These are phyloP conservation scores for Nephrotoma appendiculata DNA, from an alignment of 2,888 invertebrate species.

Conservation along the genomic window DNA sequence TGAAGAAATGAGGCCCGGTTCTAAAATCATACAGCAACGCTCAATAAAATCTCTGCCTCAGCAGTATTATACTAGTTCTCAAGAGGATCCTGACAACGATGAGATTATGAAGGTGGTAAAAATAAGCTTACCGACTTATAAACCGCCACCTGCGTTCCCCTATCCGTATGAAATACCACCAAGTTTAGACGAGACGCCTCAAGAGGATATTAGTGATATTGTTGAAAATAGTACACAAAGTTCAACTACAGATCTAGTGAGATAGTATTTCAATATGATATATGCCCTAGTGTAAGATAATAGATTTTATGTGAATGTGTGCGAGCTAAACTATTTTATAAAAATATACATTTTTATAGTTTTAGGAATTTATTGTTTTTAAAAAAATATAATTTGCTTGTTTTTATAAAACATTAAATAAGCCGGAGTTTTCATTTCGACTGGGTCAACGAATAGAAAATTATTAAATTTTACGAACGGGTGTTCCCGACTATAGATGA, in stretches of 20 bases:
- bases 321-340: not conserved
- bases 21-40: not conserved
- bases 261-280: not conserved
- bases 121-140: slow-evolving; percentile 38
- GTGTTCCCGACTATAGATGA: too few species aligned
- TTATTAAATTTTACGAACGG: too few species aligned
- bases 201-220: not conserved
- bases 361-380: not conserved
- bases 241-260: not conserved
- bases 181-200: not conserved
- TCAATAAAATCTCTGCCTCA: not conserved
- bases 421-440: too few species aligned
- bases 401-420: not conserved
- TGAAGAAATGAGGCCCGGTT: slow-evolving; percentile 17
- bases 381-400: not conserved
- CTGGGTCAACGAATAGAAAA: too few species aligned
- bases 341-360: not conserved
- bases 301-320: not conserved
- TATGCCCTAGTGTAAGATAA: not conserved
- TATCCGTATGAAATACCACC: slow-evolving; percentile 6
- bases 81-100: slow-evolving; percentile 20
- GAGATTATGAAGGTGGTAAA: slow-evolving; percentile 23
- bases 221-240: not conserved
- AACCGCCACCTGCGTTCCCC: slow-evolving; percentile 25
- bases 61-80: slow-evolving; percentile 7